phyloP scores from a whole-genome alignment of 1,140 invertebrate species.

The Habropoda laboriosa region DNA sequence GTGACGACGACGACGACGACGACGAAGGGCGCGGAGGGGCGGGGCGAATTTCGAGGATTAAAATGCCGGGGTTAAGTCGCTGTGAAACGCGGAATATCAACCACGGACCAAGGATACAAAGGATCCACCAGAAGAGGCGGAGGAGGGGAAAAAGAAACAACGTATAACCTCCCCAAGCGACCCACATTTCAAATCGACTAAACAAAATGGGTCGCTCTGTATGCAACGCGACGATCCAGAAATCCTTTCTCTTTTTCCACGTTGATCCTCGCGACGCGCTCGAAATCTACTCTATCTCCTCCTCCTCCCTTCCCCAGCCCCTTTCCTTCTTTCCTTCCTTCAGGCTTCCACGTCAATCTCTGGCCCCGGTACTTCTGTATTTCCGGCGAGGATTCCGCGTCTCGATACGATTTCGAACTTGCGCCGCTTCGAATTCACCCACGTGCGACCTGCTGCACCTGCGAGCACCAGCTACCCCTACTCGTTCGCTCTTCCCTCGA shows the following conservation, averaged over 20 bases:
- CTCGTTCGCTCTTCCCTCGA: not conserved
- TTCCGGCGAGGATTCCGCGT: constrained; percentile 11
- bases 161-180: constrained; percentile 34
- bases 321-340: not conserved
- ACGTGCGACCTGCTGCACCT: constrained; percentile 39
- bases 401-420: constrained; percentile 48
- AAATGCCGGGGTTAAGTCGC: constrained; percentile 12
- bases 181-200: constrained; percentile 53
- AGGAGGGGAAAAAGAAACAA: constrained; percentile 6
- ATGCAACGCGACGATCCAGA: constrained; percentile 51
- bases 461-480: not conserved
- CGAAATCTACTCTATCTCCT: not conserved
- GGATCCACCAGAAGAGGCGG: not conserved
- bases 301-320: not conserved
- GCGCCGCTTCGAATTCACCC: constrained; percentile 8
- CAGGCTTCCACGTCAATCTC: constrained; percentile 43
- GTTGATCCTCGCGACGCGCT: constrained; percentile 35
- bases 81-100: constrained; percentile 17
- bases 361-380: constrained; percentile 32
- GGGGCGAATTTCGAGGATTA: constrained; percentile 17
- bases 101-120: not conserved
- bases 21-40: not conserved
- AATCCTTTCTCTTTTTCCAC: constrained; percentile 45
- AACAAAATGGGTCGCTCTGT: constrained; percentile 57
- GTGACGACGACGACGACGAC: no score